Percentiles rank a stretch among this genome's conserved stretches.
These are phyloP conservation scores for Automeris io DNA, from an alignment of 2,888 invertebrate genomes.

Conservation along the genomic window DNA sequence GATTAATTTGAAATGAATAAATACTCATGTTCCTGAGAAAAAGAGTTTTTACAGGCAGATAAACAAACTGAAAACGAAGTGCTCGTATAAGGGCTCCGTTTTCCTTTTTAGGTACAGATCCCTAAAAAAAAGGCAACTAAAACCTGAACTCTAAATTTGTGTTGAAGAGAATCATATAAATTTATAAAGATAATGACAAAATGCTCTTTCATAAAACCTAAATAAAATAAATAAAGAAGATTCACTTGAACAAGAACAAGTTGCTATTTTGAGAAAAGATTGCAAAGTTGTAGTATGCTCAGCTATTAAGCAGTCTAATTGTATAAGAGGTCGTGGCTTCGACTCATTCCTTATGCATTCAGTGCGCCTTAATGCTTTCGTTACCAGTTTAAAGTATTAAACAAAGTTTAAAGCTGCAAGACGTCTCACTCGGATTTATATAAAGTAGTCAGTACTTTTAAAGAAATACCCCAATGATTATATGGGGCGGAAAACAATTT, in stretches of 20 bases:
- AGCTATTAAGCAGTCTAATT: constrained; percentile 50
- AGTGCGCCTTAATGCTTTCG: constrained; percentile 71
- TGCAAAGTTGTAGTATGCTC: constrained; percentile 23
- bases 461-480: constrained; percentile 30
- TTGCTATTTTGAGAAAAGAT: background rate
- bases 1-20: no score
- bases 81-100: no score
- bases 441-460: constrained; percentile 41
- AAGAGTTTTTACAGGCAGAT: no score
- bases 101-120: no score
- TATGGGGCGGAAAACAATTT: constrained; percentile 32
- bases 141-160: no score
- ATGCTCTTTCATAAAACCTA: background rate
- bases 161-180: no score
- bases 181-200: no score
- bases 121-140: no score
- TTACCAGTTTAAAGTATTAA: constrained; percentile 75
- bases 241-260: background rate
- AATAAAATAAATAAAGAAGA: background rate
- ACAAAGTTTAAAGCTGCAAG: constrained; percentile 59
- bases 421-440: constrained; percentile 57
- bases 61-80: no score
- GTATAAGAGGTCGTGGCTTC: constrained; percentile 49
- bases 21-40: no score
- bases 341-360: constrained; percentile 70